Conservation (phyloP, 1,140 invertebrate genomes). For the Temnothorax curvispinosus region DNA sequence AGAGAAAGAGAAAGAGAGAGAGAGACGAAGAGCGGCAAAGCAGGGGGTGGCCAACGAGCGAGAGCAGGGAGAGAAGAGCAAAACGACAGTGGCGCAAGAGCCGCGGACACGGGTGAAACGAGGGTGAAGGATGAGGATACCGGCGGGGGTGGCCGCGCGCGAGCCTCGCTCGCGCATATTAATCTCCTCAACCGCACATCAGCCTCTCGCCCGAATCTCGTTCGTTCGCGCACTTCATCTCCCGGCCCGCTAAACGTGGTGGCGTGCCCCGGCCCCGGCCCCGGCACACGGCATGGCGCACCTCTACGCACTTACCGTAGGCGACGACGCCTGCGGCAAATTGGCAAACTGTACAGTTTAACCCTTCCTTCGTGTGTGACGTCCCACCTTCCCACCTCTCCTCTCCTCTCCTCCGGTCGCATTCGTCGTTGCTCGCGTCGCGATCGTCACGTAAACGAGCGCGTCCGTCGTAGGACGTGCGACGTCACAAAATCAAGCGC, state of each 20-base stretch:
- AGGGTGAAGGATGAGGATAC: slow-evolving; percentile 65
- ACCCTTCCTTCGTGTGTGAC: slow-evolving; percentile 4
- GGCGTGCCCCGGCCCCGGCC: slow-evolving; percentile 41
- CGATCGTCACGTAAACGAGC: slow-evolving; percentile 61
- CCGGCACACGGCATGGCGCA: slow-evolving; percentile 21
- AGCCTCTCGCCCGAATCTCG: slow-evolving; percentile 79
- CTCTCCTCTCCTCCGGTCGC: too few relatives aligned
- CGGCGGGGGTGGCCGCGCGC: slow-evolving; percentile 62
- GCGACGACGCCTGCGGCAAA: slow-evolving; percentile 81
- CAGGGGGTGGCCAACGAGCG: slow-evolving; percentile 16
- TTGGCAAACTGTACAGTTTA: slow-evolving; percentile 77
- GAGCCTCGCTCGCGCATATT: slow-evolving; percentile 82
- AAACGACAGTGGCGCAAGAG: slow-evolving; percentile 66
- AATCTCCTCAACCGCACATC: slow-evolving; percentile 85
- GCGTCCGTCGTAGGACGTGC: slow-evolving; percentile 22
- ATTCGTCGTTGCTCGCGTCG: too few relatives aligned
- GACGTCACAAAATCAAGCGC: neutral
- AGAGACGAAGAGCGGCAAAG: neutral
- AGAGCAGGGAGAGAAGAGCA: slow-evolving; percentile 60
- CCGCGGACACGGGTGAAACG: slow-evolving; percentile 66
- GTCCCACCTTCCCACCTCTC: too few relatives aligned
- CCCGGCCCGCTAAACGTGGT: slow-evolving; percentile 77
- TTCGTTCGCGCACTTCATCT: slow-evolving; percentile 82
- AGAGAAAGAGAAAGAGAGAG: neutral
- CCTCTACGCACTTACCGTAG: slow-evolving; percentile 63